These are phyloP conservation scores for Scaptodrosophila lebanonensis DNA, from an alignment of 1,140 invertebrate species.

Conservation along the genomic window DNA sequence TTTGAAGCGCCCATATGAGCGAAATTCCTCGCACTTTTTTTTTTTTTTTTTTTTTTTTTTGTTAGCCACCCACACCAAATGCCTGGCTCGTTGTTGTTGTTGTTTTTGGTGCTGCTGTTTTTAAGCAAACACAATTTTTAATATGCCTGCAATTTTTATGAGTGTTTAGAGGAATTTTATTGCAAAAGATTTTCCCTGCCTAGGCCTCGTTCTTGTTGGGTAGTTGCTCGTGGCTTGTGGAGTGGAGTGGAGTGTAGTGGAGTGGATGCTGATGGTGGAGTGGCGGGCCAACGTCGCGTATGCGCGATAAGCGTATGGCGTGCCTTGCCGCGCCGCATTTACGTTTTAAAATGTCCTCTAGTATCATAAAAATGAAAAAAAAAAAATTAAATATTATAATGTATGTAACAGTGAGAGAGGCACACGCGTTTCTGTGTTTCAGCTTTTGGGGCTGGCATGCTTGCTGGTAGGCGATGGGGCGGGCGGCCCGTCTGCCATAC, in stretches of 20 bases:
- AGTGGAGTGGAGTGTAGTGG: neutral
- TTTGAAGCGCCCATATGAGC: constrained; percentile 71
- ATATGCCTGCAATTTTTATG: constrained; percentile 77
- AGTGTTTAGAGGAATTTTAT: constrained; percentile 77
- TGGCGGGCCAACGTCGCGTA: constrained; percentile 54
- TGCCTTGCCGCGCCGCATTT: constrained; percentile 36
- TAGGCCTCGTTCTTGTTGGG: constrained; percentile 34
- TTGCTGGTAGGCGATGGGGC: neutral
- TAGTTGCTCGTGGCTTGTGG: neutral
- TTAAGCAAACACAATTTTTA: constrained; percentile 76
- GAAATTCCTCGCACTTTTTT: constrained; percentile 37
- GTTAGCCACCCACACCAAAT: neutral
- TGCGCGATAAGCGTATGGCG: constrained; percentile 70
- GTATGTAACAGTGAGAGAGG: constrained; percentile 10
- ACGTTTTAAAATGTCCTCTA: constrained; percentile 58
- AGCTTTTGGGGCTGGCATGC: no score
- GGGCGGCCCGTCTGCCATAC: neutral
- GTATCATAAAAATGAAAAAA: constrained; percentile 72
- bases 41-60: neutral
- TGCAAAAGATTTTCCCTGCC: constrained; percentile 68
- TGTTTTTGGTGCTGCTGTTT: constrained; percentile 29
- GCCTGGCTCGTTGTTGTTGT: constrained; percentile 7
- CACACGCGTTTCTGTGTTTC: neutral
- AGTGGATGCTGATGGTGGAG: neutral
- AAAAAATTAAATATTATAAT: constrained; percentile 71